Evolutionary conservation across 2,888 invertebrate genomes (phyloP), one percentile per base, ranked within the genome.

Genomic region (Gymnoscelis rufifasciata): DNA sequence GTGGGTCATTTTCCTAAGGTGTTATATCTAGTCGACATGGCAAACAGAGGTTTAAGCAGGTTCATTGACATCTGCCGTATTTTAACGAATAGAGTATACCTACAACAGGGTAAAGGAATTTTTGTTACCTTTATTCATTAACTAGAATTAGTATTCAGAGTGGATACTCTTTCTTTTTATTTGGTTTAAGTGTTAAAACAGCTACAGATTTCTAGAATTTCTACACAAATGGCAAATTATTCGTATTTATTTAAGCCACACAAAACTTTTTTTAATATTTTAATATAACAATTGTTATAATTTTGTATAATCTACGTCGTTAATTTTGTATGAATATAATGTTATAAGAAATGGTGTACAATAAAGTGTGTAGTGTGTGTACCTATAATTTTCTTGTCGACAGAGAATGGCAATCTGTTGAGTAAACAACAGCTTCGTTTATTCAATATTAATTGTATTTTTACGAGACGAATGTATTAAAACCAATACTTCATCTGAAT

Each of bases 51-150:
- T 15, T 38, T 38, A 19, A 60, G 58, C 47, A 60, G 56, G 77
- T 69, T 75, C 74, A 71, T 62, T 52, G 58, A 63, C 67, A 36
- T 35, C 26, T 46, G 10, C 14, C 38, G 24, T 30, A 36, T 44
- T 41, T 10, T 15, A 42, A 14, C 12, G 10, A 39, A 39, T 31
- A 38, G 24, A 11, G 31, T 36, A 24, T 39, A 27, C n/a, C 36
- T 41, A 36, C 19, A 30, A 23, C 36, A 33, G 31, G 31, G 39
- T 39, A 23, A 30, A 47, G 10, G 11, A 19, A 40, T 38, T 40
- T 11, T 14, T 39, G 23, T 45, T 35, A 38, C n/a, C n/a, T 42
- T 10, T 19, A 35, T 42, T 40, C 14, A 12, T 23, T 12, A 33
- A 33, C 7, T 30, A 24, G 11, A 26, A 36, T 19, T 39, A 7